Percentiles rank a stretch among this genome's conserved stretches.
phyloP scores from a whole-genome alignment of 2,888 invertebrate species.

The Eristalis pertinax region DNA sequence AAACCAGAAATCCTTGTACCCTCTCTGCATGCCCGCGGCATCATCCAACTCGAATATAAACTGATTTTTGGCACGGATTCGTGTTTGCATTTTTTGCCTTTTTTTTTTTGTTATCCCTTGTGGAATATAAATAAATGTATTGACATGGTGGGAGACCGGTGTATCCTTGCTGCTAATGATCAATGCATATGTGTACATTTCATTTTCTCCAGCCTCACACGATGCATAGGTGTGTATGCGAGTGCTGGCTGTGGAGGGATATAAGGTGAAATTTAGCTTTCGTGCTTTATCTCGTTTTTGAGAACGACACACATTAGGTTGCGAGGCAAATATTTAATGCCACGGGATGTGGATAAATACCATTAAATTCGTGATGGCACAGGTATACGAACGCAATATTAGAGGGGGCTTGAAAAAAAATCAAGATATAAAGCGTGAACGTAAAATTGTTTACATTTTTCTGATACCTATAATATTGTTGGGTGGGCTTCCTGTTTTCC shows the following conservation, averaged over 20 bases:
- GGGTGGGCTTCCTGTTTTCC: background rate
- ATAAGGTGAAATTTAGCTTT: slow-evolving; percentile 27
- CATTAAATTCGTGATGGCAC: slow-evolving; percentile 31
- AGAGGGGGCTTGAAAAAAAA: background rate
- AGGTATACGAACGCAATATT: background rate
- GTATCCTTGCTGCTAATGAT: slow-evolving; percentile 5
- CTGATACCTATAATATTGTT: background rate
- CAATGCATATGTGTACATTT: background rate
- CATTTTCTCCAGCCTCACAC: background rate
- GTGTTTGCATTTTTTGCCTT: background rate
- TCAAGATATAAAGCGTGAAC: slow-evolving; percentile 34
- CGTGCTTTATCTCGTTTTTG: slow-evolving; percentile 40
- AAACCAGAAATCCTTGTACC: background rate
- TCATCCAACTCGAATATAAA: background rate
- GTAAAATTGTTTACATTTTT: slow-evolving; percentile 28
- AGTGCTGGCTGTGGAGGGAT: background rate
- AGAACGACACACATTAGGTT: slow-evolving; percentile 22
- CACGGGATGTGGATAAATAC: slow-evolving; percentile 46
- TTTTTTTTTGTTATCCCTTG: background rate
- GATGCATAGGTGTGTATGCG: background rate
- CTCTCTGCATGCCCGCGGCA: background rate
- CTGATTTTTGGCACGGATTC: slow-evolving; percentile 3
- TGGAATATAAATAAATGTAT: background rate
- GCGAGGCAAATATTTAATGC: slow-evolving; percentile 39
- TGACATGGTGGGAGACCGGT: background rate